phyloP scores from a whole-genome alignment of 2,888 invertebrate species.

The Plusia festucae region DNA sequence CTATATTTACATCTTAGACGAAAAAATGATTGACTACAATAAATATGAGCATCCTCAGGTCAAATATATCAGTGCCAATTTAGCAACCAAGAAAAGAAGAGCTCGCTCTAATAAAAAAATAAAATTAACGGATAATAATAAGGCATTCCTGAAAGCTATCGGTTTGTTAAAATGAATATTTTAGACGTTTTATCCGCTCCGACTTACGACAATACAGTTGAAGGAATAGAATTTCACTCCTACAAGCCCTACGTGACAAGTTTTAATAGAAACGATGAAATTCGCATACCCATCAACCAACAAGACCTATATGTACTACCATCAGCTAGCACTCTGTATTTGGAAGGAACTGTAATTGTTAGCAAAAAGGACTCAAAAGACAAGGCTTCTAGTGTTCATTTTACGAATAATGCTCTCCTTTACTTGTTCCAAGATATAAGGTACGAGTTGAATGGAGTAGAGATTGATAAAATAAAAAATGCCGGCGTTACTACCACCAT shows the following conservation, averaged over 20 bases:
- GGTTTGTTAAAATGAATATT: conserved; percentile 49
- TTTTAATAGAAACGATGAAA: neutral
- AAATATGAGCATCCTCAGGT: neutral
- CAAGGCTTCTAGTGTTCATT: neutral
- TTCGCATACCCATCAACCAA: neutral
- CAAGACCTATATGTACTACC: neutral
- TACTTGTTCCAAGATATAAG: conserved; percentile 67
- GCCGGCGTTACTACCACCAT: conserved; percentile 65
- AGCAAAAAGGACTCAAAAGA: conserved; percentile 1
- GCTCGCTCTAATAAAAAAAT: no score
- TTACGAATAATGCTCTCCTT: conserved; percentile 52
- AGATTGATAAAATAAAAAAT: conserved; percentile 43
- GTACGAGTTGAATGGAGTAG: conserved; percentile 52
- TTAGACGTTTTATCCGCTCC: conserved; percentile 16
- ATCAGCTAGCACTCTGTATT: no score
- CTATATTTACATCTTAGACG: conserved; percentile 9
- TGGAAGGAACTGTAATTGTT: neutral
- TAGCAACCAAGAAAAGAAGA: no score
- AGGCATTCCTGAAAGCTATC: conserved; percentile 43
- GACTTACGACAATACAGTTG: conserved; percentile 12
- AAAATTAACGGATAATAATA: no score
- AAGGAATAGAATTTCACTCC: conserved; percentile 32
- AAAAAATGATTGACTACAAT: conserved; percentile 16
- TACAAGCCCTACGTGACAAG: conserved; percentile 30
- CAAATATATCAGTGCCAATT: no score